phyloP scores from a whole-genome alignment of 2,797 vertebrate species.

The Urosaurus nigricauda region DNA sequence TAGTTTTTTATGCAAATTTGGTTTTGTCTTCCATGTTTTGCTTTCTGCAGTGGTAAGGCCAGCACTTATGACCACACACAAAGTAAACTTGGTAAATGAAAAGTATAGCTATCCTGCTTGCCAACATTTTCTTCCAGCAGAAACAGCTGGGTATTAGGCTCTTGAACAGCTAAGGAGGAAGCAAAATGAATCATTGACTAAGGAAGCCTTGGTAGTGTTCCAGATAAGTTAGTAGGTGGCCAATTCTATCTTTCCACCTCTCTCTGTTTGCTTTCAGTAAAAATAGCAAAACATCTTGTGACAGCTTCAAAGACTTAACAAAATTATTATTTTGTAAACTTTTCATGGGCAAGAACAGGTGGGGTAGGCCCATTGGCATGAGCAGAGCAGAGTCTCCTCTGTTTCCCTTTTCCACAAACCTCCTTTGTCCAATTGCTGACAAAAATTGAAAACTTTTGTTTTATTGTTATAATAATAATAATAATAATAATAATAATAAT shows the following conservation, averaged over 20 bases:
- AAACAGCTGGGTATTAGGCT: constrained; percentile 40
- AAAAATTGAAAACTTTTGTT: neutral
- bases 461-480: no score
- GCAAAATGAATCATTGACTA: constrained; percentile 17
- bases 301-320: neutral
- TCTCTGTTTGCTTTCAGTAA: neutral
- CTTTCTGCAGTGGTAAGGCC: neutral
- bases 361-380: neutral
- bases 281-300: neutral
- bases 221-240: constrained; percentile 27
- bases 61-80: constrained; percentile 48
- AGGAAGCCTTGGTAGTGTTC: constrained; percentile 39
- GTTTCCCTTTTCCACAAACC: neutral
- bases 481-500: no score
- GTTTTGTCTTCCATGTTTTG: constrained; percentile 50
- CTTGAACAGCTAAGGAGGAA: constrained; percentile 23
- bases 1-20: constrained; percentile 16
- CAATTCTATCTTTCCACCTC: neutral
- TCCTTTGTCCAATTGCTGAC: neutral
- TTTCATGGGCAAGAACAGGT: neutral
- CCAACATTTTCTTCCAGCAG: constrained; percentile 29
- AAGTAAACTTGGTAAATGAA: constrained; percentile 41
- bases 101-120: neutral
- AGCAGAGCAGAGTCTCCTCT: neutral
- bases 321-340: no score